Evolutionary conservation across 2,888 invertebrate genomes (phyloP).

Genomic region (Macroteleia sp.): DNA sequence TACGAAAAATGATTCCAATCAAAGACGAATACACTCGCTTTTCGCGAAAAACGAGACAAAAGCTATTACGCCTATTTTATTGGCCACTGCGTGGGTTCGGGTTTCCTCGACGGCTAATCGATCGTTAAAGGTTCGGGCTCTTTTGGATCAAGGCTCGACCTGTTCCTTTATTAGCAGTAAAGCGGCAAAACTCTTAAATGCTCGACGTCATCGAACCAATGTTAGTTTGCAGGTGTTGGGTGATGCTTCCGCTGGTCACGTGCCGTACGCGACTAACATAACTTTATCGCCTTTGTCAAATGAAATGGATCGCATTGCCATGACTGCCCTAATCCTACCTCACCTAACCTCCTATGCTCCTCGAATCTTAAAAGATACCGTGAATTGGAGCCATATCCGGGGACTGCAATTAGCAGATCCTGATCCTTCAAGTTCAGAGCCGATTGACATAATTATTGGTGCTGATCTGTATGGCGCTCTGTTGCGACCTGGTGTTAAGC

Average conservation of each 20-base stretch:
- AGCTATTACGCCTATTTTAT: no score
- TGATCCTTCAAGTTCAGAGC: neutral
- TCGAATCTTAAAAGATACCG: no score
- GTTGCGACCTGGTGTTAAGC: neutral
- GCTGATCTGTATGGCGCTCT: constrained; percentile 19
- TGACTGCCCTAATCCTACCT: neutral
- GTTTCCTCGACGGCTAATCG: neutral
- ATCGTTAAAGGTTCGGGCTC: neutral
- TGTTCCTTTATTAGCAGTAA: neutral
- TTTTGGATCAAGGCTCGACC: constrained; percentile 27
- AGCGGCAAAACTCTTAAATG: neutral
- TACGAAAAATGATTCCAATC: no score
- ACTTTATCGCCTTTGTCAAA: neutral
- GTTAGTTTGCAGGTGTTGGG: constrained; percentile 3
- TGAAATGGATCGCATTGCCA: neutral
- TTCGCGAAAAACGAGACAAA: no score
- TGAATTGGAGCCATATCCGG: neutral
- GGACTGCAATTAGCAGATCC: constrained; percentile 1
- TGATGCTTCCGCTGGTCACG: neutral
- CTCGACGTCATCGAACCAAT: neutral
- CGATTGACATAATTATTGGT: constrained; percentile 13
- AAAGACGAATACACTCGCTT: no score
- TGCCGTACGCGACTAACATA: neutral
- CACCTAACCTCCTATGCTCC: neutral
- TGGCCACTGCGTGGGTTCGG: constrained; percentile 4